Evolutionary conservation across 2,797 vertebrate species (phyloP), one percentile per base, ranked within the genome.

Genomic region (Neopelma chrysocephalum): DNA sequence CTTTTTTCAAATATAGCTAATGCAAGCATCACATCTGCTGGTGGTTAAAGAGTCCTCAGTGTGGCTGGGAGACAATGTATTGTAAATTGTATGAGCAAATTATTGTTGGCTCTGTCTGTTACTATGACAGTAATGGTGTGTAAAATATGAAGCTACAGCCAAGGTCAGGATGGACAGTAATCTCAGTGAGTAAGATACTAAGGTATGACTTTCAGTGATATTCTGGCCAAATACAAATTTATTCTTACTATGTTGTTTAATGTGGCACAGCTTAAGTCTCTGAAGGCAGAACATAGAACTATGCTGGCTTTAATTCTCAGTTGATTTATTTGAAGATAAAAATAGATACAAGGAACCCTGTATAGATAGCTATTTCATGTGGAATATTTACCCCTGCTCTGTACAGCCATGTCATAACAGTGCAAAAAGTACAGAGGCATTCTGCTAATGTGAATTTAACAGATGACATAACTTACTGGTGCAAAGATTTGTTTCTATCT

Each of bases 21-120:
- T 86, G 61, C 81, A 96, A 87, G 81, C 90, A 98, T 94, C 96
- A 97, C 97, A 98, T 98, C 97, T 98, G 98, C 95, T 97, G 96
- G 70, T 96, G 91, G 93, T 98, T 98, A 98, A 96, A 94, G 96
- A 94, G 86, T 96, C 85, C 95, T 98, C 94, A 96, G 88, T 66
- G 91, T 97, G 95, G 92, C 91, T 97, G 94, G 94, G 91, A 97
- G 92, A 96, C 93, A 98, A 96, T 89, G 93, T 97, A 95, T 91
- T 96, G 93, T 97, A 96, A 96, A 96, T 94, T 97, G 96, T 96
- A 97, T 76, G 93, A 96, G 91, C 93, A 96, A 97, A 97, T 97
- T 96, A 96, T 96, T 95, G 90, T 73, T 96, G 96, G 95, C 89
- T 96, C 84, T 95, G 73, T 90, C 75, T 95, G 87, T 96, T 95